A percentile compares a stretch with the other conserved stretches of the same genome.
These are phyloP conservation scores for Mantis religiosa DNA, from an alignment of 2,888 invertebrate genomes.

Conservation along the genomic window DNA sequence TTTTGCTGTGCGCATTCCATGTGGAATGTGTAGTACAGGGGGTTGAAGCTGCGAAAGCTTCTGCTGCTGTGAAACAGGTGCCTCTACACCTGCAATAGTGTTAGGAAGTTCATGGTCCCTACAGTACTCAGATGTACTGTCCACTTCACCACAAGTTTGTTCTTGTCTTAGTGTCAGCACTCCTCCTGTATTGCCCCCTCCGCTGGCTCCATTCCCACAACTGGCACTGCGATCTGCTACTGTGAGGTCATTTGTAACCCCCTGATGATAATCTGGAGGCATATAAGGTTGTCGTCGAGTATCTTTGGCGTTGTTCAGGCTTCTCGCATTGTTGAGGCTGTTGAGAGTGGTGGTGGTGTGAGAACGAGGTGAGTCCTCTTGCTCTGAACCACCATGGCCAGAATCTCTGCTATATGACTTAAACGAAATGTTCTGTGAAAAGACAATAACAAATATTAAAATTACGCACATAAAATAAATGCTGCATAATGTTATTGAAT, in stretches of 20 bases:
- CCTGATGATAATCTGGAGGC: slow-evolving; percentile 44
- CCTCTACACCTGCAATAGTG: slow-evolving; percentile 37
- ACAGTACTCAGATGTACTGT: slow-evolving; percentile 7
- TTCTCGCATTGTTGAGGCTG: slow-evolving; percentile 39
- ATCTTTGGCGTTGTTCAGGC: slow-evolving; percentile 55
- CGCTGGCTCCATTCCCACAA: background rate
- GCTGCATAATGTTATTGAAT: background rate
- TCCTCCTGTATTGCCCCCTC: background rate
- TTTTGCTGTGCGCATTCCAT: slow-evolving; percentile 32
- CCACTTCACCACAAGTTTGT: background rate
- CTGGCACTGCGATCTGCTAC: background rate
- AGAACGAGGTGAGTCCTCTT: slow-evolving; percentile 64
- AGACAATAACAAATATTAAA: slow-evolving; percentile 18
- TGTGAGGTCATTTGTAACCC: slow-evolving; percentile 29
- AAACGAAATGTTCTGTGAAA: slow-evolving; percentile 79
- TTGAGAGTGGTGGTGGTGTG: slow-evolving; percentile 46
- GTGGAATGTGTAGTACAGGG: slow-evolving; percentile 41
- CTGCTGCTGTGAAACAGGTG: slow-evolving; percentile 35
- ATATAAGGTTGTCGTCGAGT: slow-evolving; percentile 47
- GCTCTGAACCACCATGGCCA: slow-evolving; percentile 60
- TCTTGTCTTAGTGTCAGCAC: background rate
- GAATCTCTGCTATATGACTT: slow-evolving; percentile 66
- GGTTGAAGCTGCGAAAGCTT: slow-evolving; percentile 48
- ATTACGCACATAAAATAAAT: background rate
- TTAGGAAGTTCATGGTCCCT: slow-evolving; percentile 44